Conservation (phyloP, 2,888 invertebrate species). For the Tolmerus cingulatus region DNA sequence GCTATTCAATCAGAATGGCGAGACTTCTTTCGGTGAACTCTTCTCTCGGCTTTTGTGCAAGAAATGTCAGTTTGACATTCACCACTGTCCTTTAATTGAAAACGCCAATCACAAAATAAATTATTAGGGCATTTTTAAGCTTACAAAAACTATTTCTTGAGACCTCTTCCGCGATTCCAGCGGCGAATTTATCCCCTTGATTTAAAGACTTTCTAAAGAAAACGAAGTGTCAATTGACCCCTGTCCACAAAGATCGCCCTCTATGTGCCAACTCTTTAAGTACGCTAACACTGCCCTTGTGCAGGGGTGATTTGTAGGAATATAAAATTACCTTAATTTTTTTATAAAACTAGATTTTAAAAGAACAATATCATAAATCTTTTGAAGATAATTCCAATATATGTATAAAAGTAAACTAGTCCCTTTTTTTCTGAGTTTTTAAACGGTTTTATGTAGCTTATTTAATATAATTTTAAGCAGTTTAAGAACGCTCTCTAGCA, state of each 20-base stretch:
- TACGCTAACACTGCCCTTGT: background rate
- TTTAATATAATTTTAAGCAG: background rate
- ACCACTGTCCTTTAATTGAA: background rate
- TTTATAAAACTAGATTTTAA: background rate
- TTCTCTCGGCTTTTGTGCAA: background rate
- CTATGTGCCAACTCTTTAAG: background rate
- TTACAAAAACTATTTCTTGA: background rate
- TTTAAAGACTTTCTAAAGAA: background rate
- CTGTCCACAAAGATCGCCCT: background rate
- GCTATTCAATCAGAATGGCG: conserved; percentile 1
- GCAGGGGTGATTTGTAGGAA: background rate
- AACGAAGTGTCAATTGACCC: background rate
- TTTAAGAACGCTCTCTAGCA: background rate
- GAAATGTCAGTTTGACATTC: conserved; percentile 37
- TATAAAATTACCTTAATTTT: background rate
- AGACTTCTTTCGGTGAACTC: background rate
- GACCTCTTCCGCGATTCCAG: background rate
- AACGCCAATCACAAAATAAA: background rate
- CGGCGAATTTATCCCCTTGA: background rate
- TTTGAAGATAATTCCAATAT: background rate
- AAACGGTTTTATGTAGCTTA: too few species aligned
- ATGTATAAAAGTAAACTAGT: background rate
- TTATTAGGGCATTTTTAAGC: background rate
- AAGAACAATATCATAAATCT: background rate
- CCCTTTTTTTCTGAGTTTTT: background rate